Percentiles rank a stretch among this genome's conserved stretches.
Evolutionary conservation across 2,113 vertebrate genomes (phyloP).

Genomic region (Tupaia tana): DNA sequence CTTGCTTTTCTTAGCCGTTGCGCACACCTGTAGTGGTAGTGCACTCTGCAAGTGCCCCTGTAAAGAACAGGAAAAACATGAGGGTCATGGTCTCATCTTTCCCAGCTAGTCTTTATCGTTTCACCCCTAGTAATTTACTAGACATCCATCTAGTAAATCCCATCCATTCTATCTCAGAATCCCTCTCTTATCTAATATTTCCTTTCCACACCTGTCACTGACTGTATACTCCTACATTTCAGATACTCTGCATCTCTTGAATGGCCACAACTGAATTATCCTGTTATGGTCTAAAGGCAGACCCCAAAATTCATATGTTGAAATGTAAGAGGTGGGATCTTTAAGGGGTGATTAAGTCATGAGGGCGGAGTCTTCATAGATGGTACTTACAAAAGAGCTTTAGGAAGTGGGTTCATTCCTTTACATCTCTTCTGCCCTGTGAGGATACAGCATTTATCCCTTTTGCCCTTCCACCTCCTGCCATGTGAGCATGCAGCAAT

Average conservation of each 20-base stretch:
- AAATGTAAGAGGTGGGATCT: not conserved
- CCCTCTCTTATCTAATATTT: not conserved
- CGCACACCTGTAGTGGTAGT: too few relatives aligned
- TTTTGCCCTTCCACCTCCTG: not conserved
- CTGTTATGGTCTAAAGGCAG: not conserved
- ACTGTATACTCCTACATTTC: not conserved
- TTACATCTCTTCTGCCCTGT: not conserved
- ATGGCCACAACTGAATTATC: not conserved
- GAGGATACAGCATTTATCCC: too few relatives aligned
- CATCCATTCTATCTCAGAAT: not conserved
- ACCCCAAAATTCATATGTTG: not conserved
- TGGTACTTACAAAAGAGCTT: too few relatives aligned
- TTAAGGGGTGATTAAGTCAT: not conserved
- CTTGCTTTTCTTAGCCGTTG: not conserved
- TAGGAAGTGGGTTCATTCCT: not conserved
- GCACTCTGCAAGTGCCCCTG: not conserved
- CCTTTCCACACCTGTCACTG: not conserved
- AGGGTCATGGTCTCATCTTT: not conserved
- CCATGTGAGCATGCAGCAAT: too few relatives aligned
- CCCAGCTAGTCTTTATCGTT: not conserved
- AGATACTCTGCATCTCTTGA: not conserved
- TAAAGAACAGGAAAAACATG: not conserved
- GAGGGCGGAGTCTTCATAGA: not conserved
- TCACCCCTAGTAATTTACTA: not conserved
- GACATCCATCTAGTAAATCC: not conserved